These are phyloP conservation scores for Archips crataeganus DNA, from an alignment of 2,888 invertebrate species.

Conservation along the genomic window DNA sequence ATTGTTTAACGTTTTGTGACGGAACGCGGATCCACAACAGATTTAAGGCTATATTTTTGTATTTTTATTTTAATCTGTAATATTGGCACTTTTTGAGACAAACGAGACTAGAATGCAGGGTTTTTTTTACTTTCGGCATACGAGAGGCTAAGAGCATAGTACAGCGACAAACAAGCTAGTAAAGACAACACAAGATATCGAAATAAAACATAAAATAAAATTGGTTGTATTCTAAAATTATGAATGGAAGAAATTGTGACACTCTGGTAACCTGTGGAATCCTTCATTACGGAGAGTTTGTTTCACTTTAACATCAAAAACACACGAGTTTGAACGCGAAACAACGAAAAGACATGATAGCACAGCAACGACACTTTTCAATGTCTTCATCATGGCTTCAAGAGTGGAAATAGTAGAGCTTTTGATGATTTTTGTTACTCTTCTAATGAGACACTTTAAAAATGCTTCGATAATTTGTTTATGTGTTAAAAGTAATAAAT, in stretches of 20 bases:
- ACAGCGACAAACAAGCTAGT: too few species aligned
- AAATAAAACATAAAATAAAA: too few species aligned
- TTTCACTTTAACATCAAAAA: conserved; percentile 63
- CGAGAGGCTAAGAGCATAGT: too few species aligned
- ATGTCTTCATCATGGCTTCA: conserved; percentile 17
- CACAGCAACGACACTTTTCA: conserved; percentile 6
- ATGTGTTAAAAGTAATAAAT: neutral
- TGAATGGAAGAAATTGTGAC: neutral
- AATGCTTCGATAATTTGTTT: neutral
- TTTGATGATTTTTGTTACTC: conserved; percentile 3
- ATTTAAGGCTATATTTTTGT: too few species aligned
- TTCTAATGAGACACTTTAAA: neutral
- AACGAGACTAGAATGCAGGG: too few species aligned
- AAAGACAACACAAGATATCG: too few species aligned
- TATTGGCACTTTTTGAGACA: too few species aligned
- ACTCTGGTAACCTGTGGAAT: conserved; percentile 70
- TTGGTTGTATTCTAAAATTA: neutral
- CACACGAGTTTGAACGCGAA: conserved; percentile 57
- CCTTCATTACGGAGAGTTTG: conserved; percentile 68
- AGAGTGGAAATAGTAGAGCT: neutral
- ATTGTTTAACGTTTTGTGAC: too few species aligned
- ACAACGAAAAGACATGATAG: conserved; percentile 41
- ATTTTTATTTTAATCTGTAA: too few species aligned
- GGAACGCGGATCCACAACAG: too few species aligned
- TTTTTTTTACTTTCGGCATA: too few species aligned